Percentiles rank a stretch among this genome's conserved stretches.
Evolutionary conservation across 2,888 invertebrate species (phyloP).

Genomic region (Parapristionchus giblindavisi): DNA sequence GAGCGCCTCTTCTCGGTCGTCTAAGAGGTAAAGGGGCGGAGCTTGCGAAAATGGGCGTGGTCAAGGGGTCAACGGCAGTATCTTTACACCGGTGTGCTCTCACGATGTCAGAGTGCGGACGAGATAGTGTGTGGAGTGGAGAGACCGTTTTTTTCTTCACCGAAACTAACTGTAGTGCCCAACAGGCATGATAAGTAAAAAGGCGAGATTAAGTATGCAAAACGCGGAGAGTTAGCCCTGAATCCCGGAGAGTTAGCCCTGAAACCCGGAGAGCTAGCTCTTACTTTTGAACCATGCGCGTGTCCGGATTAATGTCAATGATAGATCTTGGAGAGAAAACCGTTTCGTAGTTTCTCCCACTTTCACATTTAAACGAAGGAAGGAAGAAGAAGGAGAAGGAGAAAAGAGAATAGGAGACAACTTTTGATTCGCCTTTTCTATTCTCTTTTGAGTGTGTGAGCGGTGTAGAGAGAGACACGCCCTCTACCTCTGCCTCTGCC

Average conservation of each 20-base stretch:
- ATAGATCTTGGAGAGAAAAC: too few species aligned
- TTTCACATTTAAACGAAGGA: not conserved
- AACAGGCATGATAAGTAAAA: not conserved
- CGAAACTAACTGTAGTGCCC: not conserved
- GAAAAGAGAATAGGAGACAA: conserved; percentile 16
- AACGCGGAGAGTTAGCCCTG: not conserved
- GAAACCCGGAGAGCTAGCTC: too few species aligned
- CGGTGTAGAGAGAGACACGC: conserved; percentile 1
- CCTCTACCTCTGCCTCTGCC: conserved; percentile 3
- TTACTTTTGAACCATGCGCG: too few species aligned
- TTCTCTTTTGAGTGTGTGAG: not conserved
- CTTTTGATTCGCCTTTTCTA: not conserved
- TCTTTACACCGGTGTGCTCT: too few species aligned
- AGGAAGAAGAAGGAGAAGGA: not conserved
- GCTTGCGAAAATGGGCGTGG: not conserved
- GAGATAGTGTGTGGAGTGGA: not conserved
- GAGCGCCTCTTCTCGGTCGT: conserved; percentile 65
- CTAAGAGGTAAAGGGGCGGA: conserved; percentile 57
- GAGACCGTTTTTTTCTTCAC: not conserved
- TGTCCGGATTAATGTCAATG: not conserved
- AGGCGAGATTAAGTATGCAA: not conserved
- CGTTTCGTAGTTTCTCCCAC: not conserved
- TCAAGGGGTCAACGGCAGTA: not conserved
- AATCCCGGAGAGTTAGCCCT: not conserved
- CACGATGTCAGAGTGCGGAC: too few species aligned